Evolutionary conservation across 2,888 invertebrate species (phyloP), one percentile per base, ranked within the genome.

Genomic region (Drosophila subsilvestris): DNA sequence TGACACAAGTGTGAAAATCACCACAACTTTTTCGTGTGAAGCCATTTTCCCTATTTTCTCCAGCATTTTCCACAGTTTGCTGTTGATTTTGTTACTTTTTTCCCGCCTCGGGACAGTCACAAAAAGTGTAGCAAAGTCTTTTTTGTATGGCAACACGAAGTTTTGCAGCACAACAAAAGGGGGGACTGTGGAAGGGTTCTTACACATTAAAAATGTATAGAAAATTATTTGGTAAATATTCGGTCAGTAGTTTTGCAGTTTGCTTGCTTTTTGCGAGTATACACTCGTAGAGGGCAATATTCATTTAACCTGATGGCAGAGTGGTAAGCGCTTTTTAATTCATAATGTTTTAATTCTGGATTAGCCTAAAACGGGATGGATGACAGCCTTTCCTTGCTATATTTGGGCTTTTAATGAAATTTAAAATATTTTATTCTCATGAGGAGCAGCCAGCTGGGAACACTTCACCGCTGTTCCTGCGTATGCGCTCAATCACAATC

Each of bases 1-100:
- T 70, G 84, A 81, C 87, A 65, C 82, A 88, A 84, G 83, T 88
- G 83, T 86, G 81, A 86, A 84, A 88, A 83, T 86, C 86, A 80
- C 71, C 59, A 76, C 67, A 86, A 84, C 76, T 80, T 88, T 79
- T 88, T 73, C 63, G 68, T 76, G 68, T 71, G 65, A 78, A 80
- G 81, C 63, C 81, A 88, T 86, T 86, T 88, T 69, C 57, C 80
- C 51, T 55, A 60, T 67, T 63, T 74, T 80, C 62, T 70, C 56
- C 49, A 47, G 62, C 63, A 59, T 67, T 63, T 75, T 53, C 42
- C 25, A 9, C 29, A 48, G 18, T 47, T 53, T 32, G 18, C 18
- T 63, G 44, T 49, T 55, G 45, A 57, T 57, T 32, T 25, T 55
- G 62, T 27, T 32, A 17, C 43, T 56, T 81, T 72, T 72, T 71